These are phyloP conservation scores for Pseudomyrmex flavicornis DNA, from an alignment of 1,140 invertebrate genomes.

Conservation along the genomic window DNA sequence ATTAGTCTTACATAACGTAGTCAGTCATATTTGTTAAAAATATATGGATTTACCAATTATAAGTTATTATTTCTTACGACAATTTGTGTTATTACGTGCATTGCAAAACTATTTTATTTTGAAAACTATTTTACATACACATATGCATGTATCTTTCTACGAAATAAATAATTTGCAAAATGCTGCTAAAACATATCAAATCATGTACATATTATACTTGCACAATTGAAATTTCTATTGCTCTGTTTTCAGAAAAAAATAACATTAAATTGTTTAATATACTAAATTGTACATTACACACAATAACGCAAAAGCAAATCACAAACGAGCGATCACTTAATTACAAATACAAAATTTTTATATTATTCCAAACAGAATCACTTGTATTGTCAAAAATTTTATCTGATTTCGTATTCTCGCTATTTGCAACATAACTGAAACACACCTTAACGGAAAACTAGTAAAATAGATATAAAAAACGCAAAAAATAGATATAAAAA, in stretches of 20 bases:
- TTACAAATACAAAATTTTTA: neutral
- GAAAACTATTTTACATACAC: no score
- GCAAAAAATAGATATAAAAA: no score
- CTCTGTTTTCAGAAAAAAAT: neutral
- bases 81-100: no score
- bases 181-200: neutral
- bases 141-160: no score
- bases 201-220: no score
- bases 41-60: neutral
- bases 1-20: neutral
- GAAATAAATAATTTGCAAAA: no score
- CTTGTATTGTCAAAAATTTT: neutral
- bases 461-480: no score
- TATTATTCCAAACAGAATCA: neutral
- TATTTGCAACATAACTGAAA: neutral
- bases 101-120: no score
- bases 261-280: constrained; percentile 1
- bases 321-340: no score
- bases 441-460: neutral
- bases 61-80: neutral
- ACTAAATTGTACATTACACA: neutral
- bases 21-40: neutral
- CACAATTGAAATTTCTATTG: no score
- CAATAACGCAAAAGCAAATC: neutral
- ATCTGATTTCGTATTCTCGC: neutral